These are phyloP conservation scores for Hydrocynus forskahlii DNA, from an alignment of 2,797 vertebrate species.

Conservation along the genomic window DNA sequence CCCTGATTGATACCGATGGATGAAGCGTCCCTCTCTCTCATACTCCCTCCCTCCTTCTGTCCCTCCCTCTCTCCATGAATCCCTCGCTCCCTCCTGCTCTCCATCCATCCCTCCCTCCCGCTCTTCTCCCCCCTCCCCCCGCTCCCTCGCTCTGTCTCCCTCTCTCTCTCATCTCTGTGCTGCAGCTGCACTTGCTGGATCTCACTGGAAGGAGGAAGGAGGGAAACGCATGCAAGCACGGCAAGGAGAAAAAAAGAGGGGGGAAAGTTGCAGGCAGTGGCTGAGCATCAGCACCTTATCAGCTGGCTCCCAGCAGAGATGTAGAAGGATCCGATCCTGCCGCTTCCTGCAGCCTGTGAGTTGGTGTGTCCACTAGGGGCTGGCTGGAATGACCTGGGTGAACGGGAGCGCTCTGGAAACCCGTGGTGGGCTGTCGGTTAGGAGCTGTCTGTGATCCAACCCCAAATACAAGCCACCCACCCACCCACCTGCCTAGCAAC, in stretches of 20 bases:
- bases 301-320: constrained; percentile 46
- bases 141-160: constrained; percentile 26
- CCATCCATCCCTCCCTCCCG: constrained; percentile 27
- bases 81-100: constrained; percentile 25
- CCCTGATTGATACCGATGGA: constrained; percentile 63
- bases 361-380: constrained; percentile 41
- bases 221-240: constrained; percentile 39
- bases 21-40: constrained; percentile 54
- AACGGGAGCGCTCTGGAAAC: constrained; percentile 46
- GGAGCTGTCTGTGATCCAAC: constrained; percentile 69
- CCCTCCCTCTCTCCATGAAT: constrained; percentile 35
- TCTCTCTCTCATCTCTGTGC: constrained; percentile 44
- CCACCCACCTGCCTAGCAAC: constrained; percentile 20
- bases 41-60: constrained; percentile 23
- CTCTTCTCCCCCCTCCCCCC: constrained; percentile 13
- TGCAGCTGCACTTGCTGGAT: constrained; percentile 50
- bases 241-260: constrained; percentile 29
- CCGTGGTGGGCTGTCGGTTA: constrained; percentile 56
- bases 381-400: constrained; percentile 60
- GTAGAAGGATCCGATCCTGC: constrained; percentile 50
- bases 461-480: constrained; percentile 41
- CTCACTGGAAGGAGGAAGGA: constrained; percentile 44
- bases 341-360: constrained; percentile 36
- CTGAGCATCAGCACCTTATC: constrained; percentile 20
- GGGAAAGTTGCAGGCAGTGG: constrained; percentile 53